A percentile compares a stretch with the other conserved stretches of the same genome.
Evolutionary conservation across 2,797 vertebrate species (phyloP).

Genomic region (Alosa sapidissima): DNA sequence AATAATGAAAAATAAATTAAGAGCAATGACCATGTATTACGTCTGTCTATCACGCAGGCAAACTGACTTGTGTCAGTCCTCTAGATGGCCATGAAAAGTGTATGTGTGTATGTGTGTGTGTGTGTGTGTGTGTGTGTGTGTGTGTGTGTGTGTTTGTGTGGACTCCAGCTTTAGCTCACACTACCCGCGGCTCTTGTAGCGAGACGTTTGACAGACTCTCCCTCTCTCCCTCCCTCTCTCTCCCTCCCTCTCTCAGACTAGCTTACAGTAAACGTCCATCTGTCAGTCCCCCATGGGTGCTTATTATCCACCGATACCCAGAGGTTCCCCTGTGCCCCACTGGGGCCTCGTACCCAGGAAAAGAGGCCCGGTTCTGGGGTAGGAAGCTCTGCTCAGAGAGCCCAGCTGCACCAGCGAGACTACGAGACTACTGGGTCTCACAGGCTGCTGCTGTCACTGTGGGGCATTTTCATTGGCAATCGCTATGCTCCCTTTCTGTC

Average conservation of each 20-base stretch:
- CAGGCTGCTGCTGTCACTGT: not conserved
- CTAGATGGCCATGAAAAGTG: not conserved
- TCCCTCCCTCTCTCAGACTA: not conserved
- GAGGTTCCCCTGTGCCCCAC: slow-evolving; percentile 67
- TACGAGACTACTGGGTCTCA: not conserved
- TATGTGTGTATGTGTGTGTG: not conserved
- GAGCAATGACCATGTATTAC: not conserved
- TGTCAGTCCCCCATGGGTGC: slow-evolving; percentile 75
- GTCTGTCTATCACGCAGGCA: not conserved
- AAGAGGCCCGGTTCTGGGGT: too few species aligned
- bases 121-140: not conserved
- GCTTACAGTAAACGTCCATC: slow-evolving; percentile 64
- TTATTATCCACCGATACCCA: slow-evolving; percentile 76
- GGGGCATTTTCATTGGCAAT: too few species aligned
- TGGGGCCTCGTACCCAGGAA: not conserved
- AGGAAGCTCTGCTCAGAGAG: too few species aligned
- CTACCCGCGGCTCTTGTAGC: not conserved
- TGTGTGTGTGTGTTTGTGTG: not conserved
- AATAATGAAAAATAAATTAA: not conserved
- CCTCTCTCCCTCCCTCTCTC: slow-evolving; percentile 17
- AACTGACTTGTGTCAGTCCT: not conserved
- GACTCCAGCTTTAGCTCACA: not conserved
- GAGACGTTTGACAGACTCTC: slow-evolving; percentile 1
- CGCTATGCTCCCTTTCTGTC: too few species aligned
- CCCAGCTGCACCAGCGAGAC: not conserved